phyloP scores from a whole-genome alignment of 2,797 vertebrate species.

The Micropoecilia bifurca region DNA sequence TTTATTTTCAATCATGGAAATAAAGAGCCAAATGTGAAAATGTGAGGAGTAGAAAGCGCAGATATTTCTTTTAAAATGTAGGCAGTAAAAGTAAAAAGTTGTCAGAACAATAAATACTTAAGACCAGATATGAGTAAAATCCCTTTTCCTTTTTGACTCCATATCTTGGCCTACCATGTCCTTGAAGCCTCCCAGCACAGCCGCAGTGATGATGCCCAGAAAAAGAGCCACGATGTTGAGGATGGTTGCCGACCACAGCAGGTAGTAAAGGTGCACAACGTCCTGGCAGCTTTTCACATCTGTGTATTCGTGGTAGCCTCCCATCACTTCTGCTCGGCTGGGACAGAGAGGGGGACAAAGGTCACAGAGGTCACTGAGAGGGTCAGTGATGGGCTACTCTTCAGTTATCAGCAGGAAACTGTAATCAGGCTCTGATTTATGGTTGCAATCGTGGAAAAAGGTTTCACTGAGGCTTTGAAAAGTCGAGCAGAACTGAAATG shows the following conservation, averaged over 20 bases:
- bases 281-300: conserved; percentile 97
- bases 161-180: conserved; percentile 87
- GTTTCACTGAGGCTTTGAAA: conserved; percentile 27
- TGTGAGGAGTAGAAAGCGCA: too few relatives aligned
- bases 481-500: conserved; percentile 16
- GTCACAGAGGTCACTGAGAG: conserved; percentile 39
- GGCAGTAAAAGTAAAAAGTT: too few relatives aligned
- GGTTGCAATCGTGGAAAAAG: conserved; percentile 15
- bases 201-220: conserved; percentile 96
- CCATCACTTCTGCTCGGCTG: conserved; percentile 84
- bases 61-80: too few relatives aligned
- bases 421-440: conserved; percentile 39
- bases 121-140: too few relatives aligned
- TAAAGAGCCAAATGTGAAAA: too few relatives aligned
- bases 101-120: too few relatives aligned
- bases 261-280: conserved; percentile 95
- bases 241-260: conserved; percentile 96
- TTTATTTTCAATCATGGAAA: too few relatives aligned
- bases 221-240: conserved; percentile 96
- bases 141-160: too few relatives aligned
- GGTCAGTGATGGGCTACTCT: not conserved
- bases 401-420: conserved; percentile 22
- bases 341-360: conserved; percentile 58
- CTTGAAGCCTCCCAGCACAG: conserved; percentile 96
- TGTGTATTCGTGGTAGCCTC: conserved; percentile 96